Evolutionary conservation across 2,113 vertebrate genomes (phyloP), one percentile per base, ranked within the genome.

Genomic region (Strix uralensis): DNA sequence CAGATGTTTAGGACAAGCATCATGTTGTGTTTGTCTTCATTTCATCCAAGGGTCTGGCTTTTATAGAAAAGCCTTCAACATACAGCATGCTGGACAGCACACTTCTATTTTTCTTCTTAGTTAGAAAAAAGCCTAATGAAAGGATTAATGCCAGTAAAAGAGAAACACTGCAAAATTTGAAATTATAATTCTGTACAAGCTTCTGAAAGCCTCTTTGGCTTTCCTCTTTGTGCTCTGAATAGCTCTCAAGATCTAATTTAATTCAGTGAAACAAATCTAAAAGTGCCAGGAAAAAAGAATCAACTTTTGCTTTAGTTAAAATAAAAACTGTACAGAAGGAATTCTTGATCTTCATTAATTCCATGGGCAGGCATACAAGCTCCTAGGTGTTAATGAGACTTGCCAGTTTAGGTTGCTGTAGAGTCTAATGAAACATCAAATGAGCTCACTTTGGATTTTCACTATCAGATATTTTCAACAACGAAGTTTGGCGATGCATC

Each of bases 161-260:
- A 81, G 38, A 81, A 92, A 78, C 21, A 54, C 20, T 66, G 44
- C 14, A 86, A 67, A 89, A 89, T 78, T 78, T 55, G 38, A 51
- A 86, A 87, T 94, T 67, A 63, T 79, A 92, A 87, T 81, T 89
- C 89, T 75, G 57, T 8, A 72, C 38, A 54, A 0, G 8, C 22
- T 96, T 92, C 81, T 84, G 61, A 94, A 95, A 92, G 25, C 30
- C 65, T 91, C 63, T 86, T 86, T 67, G 47, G 30, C 30, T 92
- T 92, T 58, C 29, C 18, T 88, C 15, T 67, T 78, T 79, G 29
- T 79, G 22, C 38, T 67, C 51, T 72, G 62, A 90, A 92, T 88
- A 79, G 40, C 46, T 94, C 57, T 92, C 47, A 84, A 91, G 52
- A 81, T 49, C n/a, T 85, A 81, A 94, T 87, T 94, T 92, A 92